phyloP scores from a whole-genome alignment of 2,888 invertebrate species.

The Melipona beecheii region DNA sequence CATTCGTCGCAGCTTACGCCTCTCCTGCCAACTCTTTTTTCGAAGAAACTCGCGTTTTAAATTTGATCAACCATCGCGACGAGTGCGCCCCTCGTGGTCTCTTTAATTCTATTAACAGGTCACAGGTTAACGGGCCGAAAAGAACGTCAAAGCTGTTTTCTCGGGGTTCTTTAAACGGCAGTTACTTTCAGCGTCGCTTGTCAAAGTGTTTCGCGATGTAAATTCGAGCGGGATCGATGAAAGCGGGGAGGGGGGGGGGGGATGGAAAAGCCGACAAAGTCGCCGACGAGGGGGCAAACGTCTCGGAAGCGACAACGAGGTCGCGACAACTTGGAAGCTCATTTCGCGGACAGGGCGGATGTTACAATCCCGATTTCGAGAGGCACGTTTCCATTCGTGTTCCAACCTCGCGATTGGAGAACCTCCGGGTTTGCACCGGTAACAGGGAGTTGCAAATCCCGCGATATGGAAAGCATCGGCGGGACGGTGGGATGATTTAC shows the following conservation, averaged over 20 bases:
- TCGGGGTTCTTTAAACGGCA: no score
- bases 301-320: conserved; percentile 27
- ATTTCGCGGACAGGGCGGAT: conserved; percentile 41
- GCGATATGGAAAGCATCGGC: conserved; percentile 46
- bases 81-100: no score
- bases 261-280: background rate
- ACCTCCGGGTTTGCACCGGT: conserved; percentile 34
- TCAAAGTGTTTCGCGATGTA: background rate
- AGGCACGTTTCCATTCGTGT: conserved; percentile 47
- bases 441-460: conserved; percentile 12
- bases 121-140: no score
- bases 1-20: no score
- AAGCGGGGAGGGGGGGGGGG: background rate
- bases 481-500: conserved; percentile 43
- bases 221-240: conserved; percentile 11
- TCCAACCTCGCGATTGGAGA: conserved; percentile 44
- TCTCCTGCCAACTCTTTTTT: no score
- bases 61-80: no score
- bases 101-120: no score
- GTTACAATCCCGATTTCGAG: conserved; percentile 41
- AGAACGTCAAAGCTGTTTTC: no score
- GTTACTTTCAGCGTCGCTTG: no score
- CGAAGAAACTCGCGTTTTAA: no score
- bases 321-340: conserved; percentile 50
- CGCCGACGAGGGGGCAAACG: background rate